Percentiles rank a stretch among this genome's conserved stretches.
Evolutionary conservation across 2,113 vertebrate species (phyloP).

Genomic region (Planiliza haematocheilus): DNA sequence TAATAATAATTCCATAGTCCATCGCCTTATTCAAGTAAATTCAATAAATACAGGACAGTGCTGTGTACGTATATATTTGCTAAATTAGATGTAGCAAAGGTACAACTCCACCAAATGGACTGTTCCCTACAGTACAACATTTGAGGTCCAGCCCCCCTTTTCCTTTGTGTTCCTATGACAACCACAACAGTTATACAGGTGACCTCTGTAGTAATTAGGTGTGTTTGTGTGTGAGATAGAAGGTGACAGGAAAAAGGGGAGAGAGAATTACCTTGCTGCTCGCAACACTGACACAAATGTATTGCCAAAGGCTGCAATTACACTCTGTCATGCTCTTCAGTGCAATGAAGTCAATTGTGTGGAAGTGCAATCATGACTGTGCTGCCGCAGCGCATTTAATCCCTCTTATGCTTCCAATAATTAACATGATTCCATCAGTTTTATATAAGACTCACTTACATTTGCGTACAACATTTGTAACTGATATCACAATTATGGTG

Average conservation of each 20-base stretch:
- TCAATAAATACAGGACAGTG: too few species aligned
- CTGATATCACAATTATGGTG: background rate
- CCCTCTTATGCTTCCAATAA: constrained; percentile 16
- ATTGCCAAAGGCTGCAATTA: constrained; percentile 63
- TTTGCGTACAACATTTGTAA: background rate
- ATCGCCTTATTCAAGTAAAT: too few species aligned
- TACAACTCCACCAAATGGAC: background rate
- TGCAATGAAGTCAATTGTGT: constrained; percentile 37
- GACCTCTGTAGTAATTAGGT: constrained; percentile 40
- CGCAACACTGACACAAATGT: constrained; percentile 42
- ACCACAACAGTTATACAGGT: constrained; percentile 29
- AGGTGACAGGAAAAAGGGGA: background rate
- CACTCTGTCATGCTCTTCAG: constrained; percentile 46
- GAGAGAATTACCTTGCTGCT: constrained; percentile 39
- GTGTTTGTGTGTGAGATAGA: constrained; percentile 8
- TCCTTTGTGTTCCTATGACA: constrained; percentile 54
- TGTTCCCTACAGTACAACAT: constrained; percentile 1
- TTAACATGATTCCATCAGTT: constrained; percentile 20
- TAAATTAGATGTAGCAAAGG: background rate
- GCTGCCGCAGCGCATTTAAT: constrained; percentile 8
- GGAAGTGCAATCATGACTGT: constrained; percentile 8
- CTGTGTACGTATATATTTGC: too few species aligned
- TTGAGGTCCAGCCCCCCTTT: constrained; percentile 31
- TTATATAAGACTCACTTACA: constrained; percentile 17
- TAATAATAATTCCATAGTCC: too few species aligned